phyloP scores from a whole-genome alignment of 1,140 invertebrate genomes.

The Pogonognathellus flavescens region DNA sequence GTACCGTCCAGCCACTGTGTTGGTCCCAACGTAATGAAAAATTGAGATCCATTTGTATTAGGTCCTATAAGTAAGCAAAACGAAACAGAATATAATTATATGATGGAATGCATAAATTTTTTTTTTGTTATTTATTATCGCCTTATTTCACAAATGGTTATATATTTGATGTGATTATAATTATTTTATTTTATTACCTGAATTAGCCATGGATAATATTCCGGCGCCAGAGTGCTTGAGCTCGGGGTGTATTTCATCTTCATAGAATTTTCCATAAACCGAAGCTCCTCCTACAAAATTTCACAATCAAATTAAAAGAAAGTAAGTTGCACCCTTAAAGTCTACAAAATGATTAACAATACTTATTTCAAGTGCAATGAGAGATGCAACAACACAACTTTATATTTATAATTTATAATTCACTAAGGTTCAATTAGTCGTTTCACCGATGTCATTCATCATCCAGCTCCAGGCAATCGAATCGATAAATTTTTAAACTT shows the following conservation, averaged over 20 bases:
- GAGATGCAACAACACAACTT: too few relatives aligned
- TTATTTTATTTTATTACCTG: slow-evolving; percentile 41
- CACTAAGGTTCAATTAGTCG: too few relatives aligned
- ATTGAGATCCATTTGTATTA: slow-evolving; percentile 97
- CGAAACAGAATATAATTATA: slow-evolving; percentile 6
- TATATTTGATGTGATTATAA: too few relatives aligned
- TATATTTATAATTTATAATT: too few relatives aligned
- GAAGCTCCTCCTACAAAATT: slow-evolving; percentile 95
- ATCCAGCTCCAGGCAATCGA: too few relatives aligned
- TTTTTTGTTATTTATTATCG: background rate
- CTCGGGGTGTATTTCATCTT: slow-evolving; percentile 95
- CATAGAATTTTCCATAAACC: slow-evolving; percentile 95
- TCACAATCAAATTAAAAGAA: too few relatives aligned
- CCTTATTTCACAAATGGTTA: too few relatives aligned
- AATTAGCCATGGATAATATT: slow-evolving; percentile 67
- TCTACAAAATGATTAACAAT: too few relatives aligned
- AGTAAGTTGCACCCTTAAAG: too few relatives aligned
- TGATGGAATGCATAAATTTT: background rate
- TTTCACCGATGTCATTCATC: too few relatives aligned
- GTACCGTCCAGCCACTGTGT: slow-evolving; percentile 97
- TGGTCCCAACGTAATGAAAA: slow-evolving; percentile 96
- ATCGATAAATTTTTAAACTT: too few relatives aligned
- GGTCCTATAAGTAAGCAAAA: slow-evolving; percentile 80
- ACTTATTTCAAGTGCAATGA: too few relatives aligned
- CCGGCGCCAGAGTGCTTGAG: slow-evolving; percentile 89